Conservation (phyloP, 1,140 invertebrate genomes). For the Camponotus pennsylvanicus region DNA sequence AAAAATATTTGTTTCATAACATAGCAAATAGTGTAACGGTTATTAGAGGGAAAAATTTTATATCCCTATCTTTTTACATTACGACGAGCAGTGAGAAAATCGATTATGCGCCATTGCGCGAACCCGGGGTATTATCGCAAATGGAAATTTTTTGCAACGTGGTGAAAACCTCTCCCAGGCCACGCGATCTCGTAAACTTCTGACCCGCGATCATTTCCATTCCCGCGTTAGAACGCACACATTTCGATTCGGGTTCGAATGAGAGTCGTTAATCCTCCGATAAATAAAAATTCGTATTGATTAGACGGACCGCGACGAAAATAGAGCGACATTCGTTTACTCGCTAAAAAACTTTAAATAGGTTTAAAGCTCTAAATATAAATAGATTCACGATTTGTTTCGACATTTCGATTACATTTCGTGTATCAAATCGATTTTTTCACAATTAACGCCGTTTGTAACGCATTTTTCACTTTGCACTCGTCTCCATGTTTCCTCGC, state of each 20-base stretch:
- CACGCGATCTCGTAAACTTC: constrained; percentile 55
- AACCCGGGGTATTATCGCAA: constrained; percentile 50
- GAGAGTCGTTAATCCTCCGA: constrained; percentile 39
- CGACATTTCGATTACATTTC: background rate
- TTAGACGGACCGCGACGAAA: constrained; percentile 17
- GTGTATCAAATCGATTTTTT: background rate
- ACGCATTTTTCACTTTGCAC: constrained; percentile 13
- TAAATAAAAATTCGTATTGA: constrained; percentile 72
- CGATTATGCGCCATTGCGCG: constrained; percentile 52
- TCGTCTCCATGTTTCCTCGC: background rate
- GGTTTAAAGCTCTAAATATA: background rate
- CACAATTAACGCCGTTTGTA: background rate
- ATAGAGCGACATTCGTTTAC: constrained; percentile 19
- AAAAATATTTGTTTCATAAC: constrained; percentile 40
- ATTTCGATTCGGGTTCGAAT: constrained; percentile 54
- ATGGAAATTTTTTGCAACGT: constrained; percentile 63
- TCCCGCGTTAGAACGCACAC: constrained; percentile 1
- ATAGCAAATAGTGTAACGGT: constrained; percentile 21
- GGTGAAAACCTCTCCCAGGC: constrained; percentile 28
- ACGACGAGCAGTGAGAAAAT: constrained; percentile 51
- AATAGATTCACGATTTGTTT: background rate
- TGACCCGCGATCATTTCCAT: constrained; percentile 60
- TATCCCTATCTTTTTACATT: constrained; percentile 54
- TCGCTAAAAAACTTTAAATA: constrained; percentile 29
- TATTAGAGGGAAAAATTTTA: constrained; percentile 42